phyloP scores from a whole-genome alignment of 1,140 invertebrate genomes.

The Streblospio benedicti region DNA sequence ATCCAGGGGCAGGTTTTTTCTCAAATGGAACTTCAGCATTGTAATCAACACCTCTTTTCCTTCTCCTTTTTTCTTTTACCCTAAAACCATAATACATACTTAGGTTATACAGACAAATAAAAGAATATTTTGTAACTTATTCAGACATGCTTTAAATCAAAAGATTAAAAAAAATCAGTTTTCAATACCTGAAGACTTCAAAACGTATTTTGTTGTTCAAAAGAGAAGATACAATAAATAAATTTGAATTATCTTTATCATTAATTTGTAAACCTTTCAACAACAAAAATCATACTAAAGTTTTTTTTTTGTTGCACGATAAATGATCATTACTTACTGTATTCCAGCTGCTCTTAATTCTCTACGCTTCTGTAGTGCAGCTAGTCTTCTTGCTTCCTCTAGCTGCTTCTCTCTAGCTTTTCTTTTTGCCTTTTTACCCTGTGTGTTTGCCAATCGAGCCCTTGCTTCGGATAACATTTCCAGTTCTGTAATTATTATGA shows the following conservation, averaged over 20 bases:
- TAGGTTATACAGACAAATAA: too few species aligned
- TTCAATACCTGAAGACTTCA: too few species aligned
- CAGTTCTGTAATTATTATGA: conserved; percentile 60
- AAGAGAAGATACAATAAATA: too few species aligned
- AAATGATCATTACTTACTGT: conserved; percentile 40
- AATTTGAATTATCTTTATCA: too few species aligned
- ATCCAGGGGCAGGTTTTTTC: conserved; percentile 80
- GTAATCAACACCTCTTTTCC: conserved; percentile 73
- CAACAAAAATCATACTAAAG: too few species aligned
- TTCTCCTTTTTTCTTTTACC: conserved; percentile 37
- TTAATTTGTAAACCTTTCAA: too few species aligned
- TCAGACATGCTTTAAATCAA: not conserved
- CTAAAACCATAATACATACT: too few species aligned
- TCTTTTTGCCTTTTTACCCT: conserved; percentile 97
- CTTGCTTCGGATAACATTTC: conserved; percentile 99
- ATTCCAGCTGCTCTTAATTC: conserved; percentile 98
- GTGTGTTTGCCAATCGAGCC: conserved; percentile 95
- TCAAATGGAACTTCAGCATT: conserved; percentile 97
- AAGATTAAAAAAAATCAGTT: not conserved
- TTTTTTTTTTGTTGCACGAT: too few species aligned
- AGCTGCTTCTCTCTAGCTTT: conserved; percentile 98
- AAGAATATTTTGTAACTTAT: too few species aligned
- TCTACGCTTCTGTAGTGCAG: conserved; percentile 89
- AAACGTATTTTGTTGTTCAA: too few species aligned
- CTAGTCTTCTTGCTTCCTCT: conserved; percentile 90